Conservation (phyloP, 2,113 vertebrate species). For the Sinocyclocheilus maitianheensis region DNA sequence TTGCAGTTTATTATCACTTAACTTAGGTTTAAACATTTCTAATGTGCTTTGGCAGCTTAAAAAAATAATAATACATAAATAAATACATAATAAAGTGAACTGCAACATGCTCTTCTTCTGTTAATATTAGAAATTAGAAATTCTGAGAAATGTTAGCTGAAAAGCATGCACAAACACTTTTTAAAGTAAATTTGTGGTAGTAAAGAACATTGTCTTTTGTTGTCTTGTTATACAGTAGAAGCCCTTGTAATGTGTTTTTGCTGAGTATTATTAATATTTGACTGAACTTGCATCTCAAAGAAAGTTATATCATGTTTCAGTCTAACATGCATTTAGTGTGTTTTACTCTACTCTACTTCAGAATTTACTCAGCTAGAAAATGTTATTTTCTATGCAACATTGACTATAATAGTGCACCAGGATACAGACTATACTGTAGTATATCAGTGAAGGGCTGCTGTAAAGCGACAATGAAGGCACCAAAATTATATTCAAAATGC, state of each 20-base stretch:
- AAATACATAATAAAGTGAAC: too few species aligned
- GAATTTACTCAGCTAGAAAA: conserved; percentile 2
- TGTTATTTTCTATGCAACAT: neutral
- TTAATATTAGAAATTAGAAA: too few species aligned
- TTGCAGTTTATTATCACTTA: neutral
- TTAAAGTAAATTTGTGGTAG: neutral
- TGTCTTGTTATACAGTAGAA: neutral
- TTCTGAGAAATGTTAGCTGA: too few species aligned
- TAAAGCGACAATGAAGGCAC: neutral
- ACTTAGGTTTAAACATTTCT: neutral
- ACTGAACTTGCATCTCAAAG: neutral
- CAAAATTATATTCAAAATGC: neutral
- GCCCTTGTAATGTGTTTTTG: neutral
- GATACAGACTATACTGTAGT: neutral
- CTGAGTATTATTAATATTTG: neutral
- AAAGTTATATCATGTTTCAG: neutral
- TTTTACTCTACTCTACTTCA: neutral
- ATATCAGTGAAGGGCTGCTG: neutral
- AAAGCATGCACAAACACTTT: too few species aligned
- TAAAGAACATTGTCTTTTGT: neutral
- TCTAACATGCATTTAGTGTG: neutral
- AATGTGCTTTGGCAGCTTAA: neutral
- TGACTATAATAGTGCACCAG: conserved; percentile 18
- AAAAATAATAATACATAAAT: too few species aligned
- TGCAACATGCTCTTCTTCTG: too few species aligned